These are phyloP conservation scores for Gymnocheta viridis DNA, from an alignment of 2,888 invertebrate species.

Conservation along the genomic window DNA sequence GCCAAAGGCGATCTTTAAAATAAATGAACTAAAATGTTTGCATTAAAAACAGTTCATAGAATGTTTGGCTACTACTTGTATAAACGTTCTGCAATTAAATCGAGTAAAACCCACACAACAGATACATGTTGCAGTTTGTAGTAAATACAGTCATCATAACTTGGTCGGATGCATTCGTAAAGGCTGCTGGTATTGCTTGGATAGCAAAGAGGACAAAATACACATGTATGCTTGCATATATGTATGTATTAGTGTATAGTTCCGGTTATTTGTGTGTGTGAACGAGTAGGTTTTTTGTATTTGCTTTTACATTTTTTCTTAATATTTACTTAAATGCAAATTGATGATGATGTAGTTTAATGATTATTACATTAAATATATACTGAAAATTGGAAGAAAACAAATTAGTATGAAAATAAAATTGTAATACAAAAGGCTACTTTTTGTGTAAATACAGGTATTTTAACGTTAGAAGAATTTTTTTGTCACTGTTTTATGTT, in stretches of 20 bases:
- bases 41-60: neutral
- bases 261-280: neutral
- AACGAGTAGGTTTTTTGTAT: neutral
- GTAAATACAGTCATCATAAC: constrained; percentile 30
- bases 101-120: neutral
- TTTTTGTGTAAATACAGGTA: neutral
- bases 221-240: neutral
- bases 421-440: neutral
- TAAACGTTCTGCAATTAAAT: neutral
- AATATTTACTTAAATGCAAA: constrained; percentile 57
- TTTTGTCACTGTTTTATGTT: neutral
- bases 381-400: neutral
- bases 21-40: neutral
- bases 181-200: too few species aligned
- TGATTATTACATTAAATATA: constrained; percentile 35
- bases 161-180: neutral
- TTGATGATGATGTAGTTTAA: constrained; percentile 50
- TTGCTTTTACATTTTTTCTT: neutral
- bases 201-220: neutral
- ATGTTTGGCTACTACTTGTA: neutral
- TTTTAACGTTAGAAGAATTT: neutral
- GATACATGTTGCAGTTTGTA: neutral
- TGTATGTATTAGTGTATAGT: neutral
- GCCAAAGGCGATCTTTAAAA: neutral
- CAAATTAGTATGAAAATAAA: neutral